A percentile compares a stretch with the other conserved stretches of the same genome.
Conservation (phyloP, 2,797 vertebrate genomes). For the Acipenser ruthenus region DNA sequence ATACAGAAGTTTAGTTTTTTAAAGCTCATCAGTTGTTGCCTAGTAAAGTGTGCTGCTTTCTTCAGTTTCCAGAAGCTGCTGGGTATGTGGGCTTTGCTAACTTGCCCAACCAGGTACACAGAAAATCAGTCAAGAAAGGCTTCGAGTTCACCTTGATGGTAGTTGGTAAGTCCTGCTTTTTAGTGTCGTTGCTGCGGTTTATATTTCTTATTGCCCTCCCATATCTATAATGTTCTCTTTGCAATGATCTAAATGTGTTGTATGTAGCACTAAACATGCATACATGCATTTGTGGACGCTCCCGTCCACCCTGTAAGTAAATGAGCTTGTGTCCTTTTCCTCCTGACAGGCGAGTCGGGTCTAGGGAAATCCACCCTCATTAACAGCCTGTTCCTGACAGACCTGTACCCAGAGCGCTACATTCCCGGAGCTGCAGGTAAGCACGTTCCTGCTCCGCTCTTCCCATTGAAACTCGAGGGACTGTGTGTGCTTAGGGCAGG, state of each 20-base stretch:
- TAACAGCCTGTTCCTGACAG: constrained; percentile 78
- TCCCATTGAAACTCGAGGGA: not conserved
- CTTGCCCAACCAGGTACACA: constrained; percentile 77
- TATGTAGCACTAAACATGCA: constrained; percentile 1
- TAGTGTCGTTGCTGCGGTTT: not conserved
- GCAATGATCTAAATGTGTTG: not conserved
- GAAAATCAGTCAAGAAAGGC: constrained; percentile 86
- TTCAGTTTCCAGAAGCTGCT: constrained; percentile 70
- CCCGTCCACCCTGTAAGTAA: constrained; percentile 2
- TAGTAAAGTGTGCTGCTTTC: constrained; percentile 3
- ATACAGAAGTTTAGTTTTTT: constrained; percentile 29
- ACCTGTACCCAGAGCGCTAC: constrained; percentile 78
- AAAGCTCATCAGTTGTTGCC: constrained; percentile 5
- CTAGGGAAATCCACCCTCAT: constrained; percentile 79
- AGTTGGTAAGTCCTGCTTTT: constrained; percentile 57
- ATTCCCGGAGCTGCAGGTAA: constrained; percentile 77
- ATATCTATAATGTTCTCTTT: constrained; percentile 20
- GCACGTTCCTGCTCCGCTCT: not conserved
- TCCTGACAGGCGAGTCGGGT: constrained; percentile 65
- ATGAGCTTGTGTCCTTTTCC: constrained; percentile 2
- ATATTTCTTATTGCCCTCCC: not conserved
- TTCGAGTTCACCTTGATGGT: constrained; percentile 86
- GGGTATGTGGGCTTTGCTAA: constrained; percentile 81
- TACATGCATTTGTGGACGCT: not conserved
- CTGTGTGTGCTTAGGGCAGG: not conserved